Base-by-base conservation (phyloP, 2,113 vertebrate species). In the Hipposideros armiger region DNA sequence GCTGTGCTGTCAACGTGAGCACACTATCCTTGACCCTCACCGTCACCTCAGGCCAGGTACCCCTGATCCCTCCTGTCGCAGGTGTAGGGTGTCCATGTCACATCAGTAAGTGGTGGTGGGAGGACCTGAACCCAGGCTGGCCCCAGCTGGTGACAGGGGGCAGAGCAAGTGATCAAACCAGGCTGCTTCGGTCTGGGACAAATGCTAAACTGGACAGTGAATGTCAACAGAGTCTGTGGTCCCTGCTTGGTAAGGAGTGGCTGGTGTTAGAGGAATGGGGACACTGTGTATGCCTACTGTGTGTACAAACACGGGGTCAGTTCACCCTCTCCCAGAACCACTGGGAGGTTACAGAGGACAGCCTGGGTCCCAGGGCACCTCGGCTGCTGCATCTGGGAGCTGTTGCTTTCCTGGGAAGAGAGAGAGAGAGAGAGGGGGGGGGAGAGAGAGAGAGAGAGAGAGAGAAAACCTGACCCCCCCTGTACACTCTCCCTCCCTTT, bases 401-500 rank as follows among this genome's bases (percentile, higher is more conserved):
- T 2, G 40, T 4, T 8, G 32, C 56, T 78, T 7, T 47, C 4
- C 32, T 4, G 13, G 69, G 22, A 14, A 50, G 60, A 42, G 7
- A 69, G 40, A 58, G 69, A 36, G 52, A 32, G 36, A 47, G n/a
- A n/a, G 3, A 56, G 20, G 13, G 70, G n/a, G 42, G 36, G 20
- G 8, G 40, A 16, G 22, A 20, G 26, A 30, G 15, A 54, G 15
- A 28, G 60, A 80, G 26, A 20, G 8, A 64, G 50, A 24, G 42
- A 69, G 14, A 17, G 16, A 54, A 70, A 26, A 52, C 16, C 45
- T 10, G 36, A 13, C n/a, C 11, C 26, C 36, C 32, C 36, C 70
- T 8, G 14, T 3, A 13, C 1, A 2, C 0, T 3, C 50, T 56
- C 5, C 47, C 16, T 15, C 24, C 30, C 1, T 36, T 7, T 10